Evolutionary conservation across 1,140 invertebrate species (phyloP).

Genomic region (Diorhabda elongata): DNA sequence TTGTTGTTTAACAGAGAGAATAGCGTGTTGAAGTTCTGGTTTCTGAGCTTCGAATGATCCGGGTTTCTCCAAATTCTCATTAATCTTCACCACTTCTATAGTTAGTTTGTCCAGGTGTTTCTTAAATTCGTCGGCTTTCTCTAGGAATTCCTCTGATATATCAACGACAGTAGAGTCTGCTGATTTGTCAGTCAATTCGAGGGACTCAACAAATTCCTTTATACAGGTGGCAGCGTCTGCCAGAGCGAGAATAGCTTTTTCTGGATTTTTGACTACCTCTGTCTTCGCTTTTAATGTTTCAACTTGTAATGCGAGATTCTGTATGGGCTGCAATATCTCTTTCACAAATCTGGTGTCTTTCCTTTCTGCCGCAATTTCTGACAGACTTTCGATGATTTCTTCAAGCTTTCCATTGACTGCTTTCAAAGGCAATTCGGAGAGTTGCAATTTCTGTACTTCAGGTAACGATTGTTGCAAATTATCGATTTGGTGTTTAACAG

Average conservation of each 20-base stretch:
- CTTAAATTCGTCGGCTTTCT: not conserved
- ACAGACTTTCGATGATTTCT: conserved; percentile 14
- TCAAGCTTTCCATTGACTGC: not conserved
- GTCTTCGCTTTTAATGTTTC: not conserved
- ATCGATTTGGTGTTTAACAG: not conserved
- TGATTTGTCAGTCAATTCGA: not conserved
- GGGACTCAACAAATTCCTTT: not conserved
- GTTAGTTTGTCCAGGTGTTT: conserved; percentile 19
- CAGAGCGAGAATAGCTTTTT: not conserved
- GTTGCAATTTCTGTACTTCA: conserved; percentile 9
- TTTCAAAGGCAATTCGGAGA: not conserved
- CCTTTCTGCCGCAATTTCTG: not conserved
- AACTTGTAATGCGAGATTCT: not conserved
- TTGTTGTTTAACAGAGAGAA: not conserved
- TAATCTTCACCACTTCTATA: conserved; percentile 20
- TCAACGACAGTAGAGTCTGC: not conserved
- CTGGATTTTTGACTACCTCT: not conserved
- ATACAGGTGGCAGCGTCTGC: not conserved
- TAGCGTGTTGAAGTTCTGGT: conserved; percentile 18
- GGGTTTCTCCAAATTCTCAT: conserved; percentile 15
- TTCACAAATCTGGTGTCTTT: not conserved
- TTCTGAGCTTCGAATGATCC: conserved; percentile 18
- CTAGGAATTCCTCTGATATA: not conserved
- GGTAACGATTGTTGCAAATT: conserved; percentile 1
- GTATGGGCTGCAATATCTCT: not conserved